Conservation (phyloP, 2,797 vertebrate species). For the Scyliorhinus canicula region DNA sequence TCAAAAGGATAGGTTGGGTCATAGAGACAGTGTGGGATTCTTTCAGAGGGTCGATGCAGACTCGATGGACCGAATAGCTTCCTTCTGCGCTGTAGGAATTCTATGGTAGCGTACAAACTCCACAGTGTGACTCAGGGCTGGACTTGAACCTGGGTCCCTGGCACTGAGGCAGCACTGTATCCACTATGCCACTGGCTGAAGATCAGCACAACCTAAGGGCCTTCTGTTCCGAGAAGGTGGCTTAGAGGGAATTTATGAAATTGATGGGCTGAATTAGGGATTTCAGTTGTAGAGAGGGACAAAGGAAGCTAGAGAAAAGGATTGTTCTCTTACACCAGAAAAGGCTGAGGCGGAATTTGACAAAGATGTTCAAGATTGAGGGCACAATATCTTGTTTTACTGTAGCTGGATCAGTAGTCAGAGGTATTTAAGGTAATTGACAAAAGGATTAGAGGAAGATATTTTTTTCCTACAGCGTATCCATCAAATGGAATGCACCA, state of each 20-base stretch:
- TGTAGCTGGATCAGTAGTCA: neutral
- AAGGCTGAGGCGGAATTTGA: neutral
- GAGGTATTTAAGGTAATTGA: neutral
- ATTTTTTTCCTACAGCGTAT: neutral
- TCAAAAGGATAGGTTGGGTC: no score
- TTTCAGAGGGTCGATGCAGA: no score
- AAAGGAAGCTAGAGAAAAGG: neutral
- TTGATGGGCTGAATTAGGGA: neutral
- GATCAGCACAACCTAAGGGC: neutral
- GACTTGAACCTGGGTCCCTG: no score
- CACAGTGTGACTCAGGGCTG: no score
- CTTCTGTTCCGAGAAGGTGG: neutral
- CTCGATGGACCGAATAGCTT: no score
- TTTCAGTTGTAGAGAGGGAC: neutral
- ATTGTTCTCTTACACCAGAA: neutral
- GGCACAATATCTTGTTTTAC: neutral
- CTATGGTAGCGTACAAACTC: no score
- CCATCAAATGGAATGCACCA: neutral
- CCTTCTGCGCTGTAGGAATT: no score
- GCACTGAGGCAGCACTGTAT: no score
- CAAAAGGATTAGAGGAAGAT: neutral
- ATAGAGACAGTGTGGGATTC: no score
- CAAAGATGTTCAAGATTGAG: neutral
- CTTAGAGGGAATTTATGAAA: neutral
- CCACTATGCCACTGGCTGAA: no score